Base-by-base conservation (phyloP, 1,140 invertebrate species). In the Drusus annulatus region DNA sequence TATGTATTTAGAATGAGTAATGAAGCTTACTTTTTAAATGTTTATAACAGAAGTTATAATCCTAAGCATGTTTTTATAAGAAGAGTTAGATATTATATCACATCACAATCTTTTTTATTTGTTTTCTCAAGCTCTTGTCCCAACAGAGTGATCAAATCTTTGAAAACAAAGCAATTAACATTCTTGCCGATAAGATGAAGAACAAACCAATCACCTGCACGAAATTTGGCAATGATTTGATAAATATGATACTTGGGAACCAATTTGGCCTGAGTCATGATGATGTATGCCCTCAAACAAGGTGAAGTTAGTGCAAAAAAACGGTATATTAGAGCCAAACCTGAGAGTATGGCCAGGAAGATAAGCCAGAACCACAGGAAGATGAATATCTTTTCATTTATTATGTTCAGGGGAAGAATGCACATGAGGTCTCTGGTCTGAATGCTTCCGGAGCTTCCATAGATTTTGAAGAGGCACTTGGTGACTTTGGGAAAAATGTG, bases 341-440 rank as follows among this genome's bases (percentile, higher is more conserved):
- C 89, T 1, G 94, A 92, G 7, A 95, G 71, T 19, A 92, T 83
- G 15, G 92, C 88, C 45, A 96, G 87, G 25, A 94, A 85, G 50
- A 95, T 90, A 69, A 96, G 93, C 95, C 95, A 97, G 85, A 96
- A 93, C 94, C 94, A 96, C 0, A 96, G 85, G 65, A 96, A 92
- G 13, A 94, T 89, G 84, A 95, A 96, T 65, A 96, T 93, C 85
- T 96, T 96, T 84, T 96, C 94, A 85, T 96, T 95, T 16, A 96
- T 88, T 79, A 95, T 92, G 84, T 96, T 96, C 10, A 96, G 84
- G 0, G 95, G 93, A 62, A 96, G 86, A 6, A 96, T 90, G 83
- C 95, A 96, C 0, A 96, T 87, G 10, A 91, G 91, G 82, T 96
- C 95, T 78, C 90, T 89, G 0, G 88, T 85, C 84, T 93, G 90